Base-by-base conservation (phyloP, 2,113 vertebrate genomes). In the Solenodon paradoxus region DNA sequence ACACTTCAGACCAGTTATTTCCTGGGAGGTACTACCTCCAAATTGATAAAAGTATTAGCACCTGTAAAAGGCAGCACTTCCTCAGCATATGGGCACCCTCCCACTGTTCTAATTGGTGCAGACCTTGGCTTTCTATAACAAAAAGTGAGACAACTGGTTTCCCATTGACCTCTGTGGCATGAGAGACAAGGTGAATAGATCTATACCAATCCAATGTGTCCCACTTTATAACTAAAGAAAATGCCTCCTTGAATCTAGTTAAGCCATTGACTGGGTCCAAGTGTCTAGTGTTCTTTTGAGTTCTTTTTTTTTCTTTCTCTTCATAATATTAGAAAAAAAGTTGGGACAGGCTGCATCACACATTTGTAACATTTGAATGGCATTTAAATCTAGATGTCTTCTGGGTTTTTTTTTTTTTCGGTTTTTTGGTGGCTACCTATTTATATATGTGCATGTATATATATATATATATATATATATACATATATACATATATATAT, bases 1-100 rank as follows among this genome's bases (percentile, higher is more conserved):
- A 83, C 63, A 90, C n/a, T 95, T 61, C 92, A 95, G 95, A 80
- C 71, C 77, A 88, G 80, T 94, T 90, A 85, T 87, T 95, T 97
- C 94, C 91, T 85, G 81, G 64, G 64, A 80, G 66, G 84, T 63
- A 35, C 71, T 83, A 42, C 53, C 30, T 85, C 24, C 38, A 69
- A 57, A 40, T 9, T 87, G 61, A 81, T 51, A 15, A 11, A 2
- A 61, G 28, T 38, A 47, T 40, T 81, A 45, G 72, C 55, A 88
- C 53, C 49, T 45, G 5, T 22, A 5, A 57, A 92, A 71, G 88
- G 40, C 20, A 69, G 57, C 19, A 61, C 49, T 51, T 64, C 3
- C 2, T 1, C 40, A 35, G 47, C 59, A n/a, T 35, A 24, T 45
- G 42, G 4, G 28, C n/a, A 35, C 11, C 45, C 3, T 0, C 15